A percentile compares a stretch with the other conserved stretches of the same genome.
These are phyloP conservation scores for Phytoseiulus persimilis DNA, from an alignment of 2,888 invertebrate species.

Conservation along the genomic window DNA sequence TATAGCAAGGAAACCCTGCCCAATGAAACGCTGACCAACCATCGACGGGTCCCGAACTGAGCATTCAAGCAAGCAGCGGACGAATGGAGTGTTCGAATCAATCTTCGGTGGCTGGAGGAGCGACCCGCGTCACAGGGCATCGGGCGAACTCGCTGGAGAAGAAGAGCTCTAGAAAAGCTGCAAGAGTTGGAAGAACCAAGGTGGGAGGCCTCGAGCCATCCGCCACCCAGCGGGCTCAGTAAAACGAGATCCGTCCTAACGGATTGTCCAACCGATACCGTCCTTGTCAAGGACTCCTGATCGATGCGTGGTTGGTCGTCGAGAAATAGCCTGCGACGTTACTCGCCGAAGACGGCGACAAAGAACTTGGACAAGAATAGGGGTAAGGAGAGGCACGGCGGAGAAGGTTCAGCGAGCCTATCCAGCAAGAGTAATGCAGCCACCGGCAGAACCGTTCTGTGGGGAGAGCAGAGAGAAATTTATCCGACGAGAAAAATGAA, in stretches of 20 bases:
- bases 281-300: neutral
- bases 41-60: neutral
- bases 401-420: neutral
- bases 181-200: neutral
- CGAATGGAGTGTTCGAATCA: neutral
- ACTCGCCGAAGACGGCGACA: neutral
- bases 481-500: neutral
- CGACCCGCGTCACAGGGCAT: neutral
- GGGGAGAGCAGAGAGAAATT: neutral
- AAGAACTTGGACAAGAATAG: neutral
- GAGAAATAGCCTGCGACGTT: neutral
- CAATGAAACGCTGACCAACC: neutral
- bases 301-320: neutral
- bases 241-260: neutral
- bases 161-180: neutral
- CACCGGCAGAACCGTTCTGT: neutral
- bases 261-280: constrained; percentile 5
- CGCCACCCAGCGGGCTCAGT: neutral
- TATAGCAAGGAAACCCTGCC: too few species aligned
- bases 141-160: neutral
- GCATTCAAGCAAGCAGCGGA: neutral
- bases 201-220: neutral
- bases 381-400: neutral
- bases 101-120: neutral
- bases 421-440: neutral